Conservation (phyloP, 2,113 vertebrate species). For the Microcebus murinus region DNA sequence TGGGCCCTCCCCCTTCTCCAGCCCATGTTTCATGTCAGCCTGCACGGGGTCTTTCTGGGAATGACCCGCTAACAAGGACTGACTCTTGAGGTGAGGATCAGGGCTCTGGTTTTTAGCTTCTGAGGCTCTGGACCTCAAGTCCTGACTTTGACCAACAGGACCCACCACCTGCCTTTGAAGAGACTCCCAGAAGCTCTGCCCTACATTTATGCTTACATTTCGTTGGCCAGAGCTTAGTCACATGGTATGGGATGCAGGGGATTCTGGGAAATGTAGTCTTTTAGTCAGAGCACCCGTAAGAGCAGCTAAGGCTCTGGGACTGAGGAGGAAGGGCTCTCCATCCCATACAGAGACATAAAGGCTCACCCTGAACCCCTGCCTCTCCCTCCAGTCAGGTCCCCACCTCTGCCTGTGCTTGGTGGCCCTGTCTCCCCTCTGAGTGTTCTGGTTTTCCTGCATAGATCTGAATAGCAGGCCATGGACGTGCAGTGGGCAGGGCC, state of each 20-base stretch:
- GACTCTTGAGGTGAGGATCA: neutral
- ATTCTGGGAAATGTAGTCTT: conserved; percentile 16
- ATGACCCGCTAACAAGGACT: neutral
- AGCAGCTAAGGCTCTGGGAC: neutral
- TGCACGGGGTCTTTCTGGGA: neutral
- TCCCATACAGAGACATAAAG: too few species aligned
- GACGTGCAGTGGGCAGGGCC: neutral
- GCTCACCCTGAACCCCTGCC: too few species aligned
- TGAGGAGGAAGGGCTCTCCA: neutral
- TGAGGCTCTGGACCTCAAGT: neutral
- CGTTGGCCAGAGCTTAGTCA: neutral
- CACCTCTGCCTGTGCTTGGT: too few species aligned
- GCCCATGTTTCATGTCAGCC: neutral
- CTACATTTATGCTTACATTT: neutral
- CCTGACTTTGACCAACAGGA: neutral
- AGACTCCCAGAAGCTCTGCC: neutral
- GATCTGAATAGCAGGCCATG: neutral
- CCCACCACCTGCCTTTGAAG: neutral
- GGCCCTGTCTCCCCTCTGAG: neutral
- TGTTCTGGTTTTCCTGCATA: neutral
- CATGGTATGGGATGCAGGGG: neutral
- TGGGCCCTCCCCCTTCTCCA: too few species aligned
- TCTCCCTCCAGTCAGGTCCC: too few species aligned
- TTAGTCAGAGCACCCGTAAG: neutral
- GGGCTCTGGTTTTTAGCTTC: neutral